Base-by-base conservation (phyloP, 2,888 invertebrate genomes). In the Hirtodrosophila confusa region DNA sequence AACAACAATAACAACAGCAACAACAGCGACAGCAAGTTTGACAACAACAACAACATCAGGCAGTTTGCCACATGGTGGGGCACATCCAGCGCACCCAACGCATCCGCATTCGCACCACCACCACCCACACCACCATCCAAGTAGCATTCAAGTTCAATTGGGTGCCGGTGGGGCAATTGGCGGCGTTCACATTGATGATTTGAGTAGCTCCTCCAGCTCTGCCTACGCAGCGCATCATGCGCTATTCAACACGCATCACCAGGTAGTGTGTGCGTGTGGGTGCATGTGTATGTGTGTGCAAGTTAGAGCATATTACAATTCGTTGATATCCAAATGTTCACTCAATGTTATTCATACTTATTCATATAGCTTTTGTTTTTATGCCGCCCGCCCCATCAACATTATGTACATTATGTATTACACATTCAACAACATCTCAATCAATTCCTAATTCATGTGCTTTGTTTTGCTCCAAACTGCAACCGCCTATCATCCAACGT, bases 201-300 rank as follows among this genome's bases (percentile, higher is more conserved):
- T 82, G 62, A 78, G 67, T 84, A 84, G 84, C 82, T 64, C 78
- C 74, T 60, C 75, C 62, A 62, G 74, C 64, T 65, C 75, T 60
- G 70, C 76, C 65, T 78, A 71, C 74, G 88, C 69, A 66, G 75
- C 80, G 80, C 84, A 88, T 70, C 78, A 86, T 68, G 80, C 84
- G 77, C 82, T 84, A 49, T 83, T 69, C 80, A 90, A 88, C 89
- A 89, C 88, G 86, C 90, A 90, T 89, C 90, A 91, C 88, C 90
- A 91, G 91, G 91, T 91, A 91, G 89, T 89, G 83, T 74, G 83
- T 78, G 80, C 55, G 76, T 63, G 64, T 64, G 68, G 12, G 64
- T 60, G 55, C 35, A 44, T 40, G 53, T 57, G 67, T 53, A 47
- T 73, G 66, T 70, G 57, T 70, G 67, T 72, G 56, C 57, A 55